A percentile compares a stretch with the other conserved stretches of the same genome.
Evolutionary conservation across 1,140 invertebrate genomes (phyloP).

Genomic region (Bombus vancouverensis): DNA sequence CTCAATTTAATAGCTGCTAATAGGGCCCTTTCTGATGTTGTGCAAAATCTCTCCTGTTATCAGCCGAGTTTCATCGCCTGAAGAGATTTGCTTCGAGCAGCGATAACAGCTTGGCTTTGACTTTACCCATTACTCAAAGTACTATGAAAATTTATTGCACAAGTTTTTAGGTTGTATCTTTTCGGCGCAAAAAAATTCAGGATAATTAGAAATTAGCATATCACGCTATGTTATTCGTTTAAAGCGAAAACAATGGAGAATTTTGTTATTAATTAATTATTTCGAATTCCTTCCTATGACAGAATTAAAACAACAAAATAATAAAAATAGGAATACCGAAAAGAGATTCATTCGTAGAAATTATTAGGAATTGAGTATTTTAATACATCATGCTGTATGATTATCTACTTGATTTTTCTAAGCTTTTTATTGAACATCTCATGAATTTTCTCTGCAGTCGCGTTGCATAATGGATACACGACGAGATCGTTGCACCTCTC

Average conservation of each 20-base stretch:
- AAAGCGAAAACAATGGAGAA: too few species aligned
- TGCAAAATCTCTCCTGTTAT: background rate
- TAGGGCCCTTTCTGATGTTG: background rate
- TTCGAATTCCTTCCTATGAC: too few species aligned
- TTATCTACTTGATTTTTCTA: background rate
- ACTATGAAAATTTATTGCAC: too few species aligned
- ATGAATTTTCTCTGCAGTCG: background rate
- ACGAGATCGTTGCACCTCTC: slow-evolving; percentile 36
- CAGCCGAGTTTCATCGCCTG: background rate
- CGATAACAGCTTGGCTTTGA: background rate
- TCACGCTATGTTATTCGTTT: too few species aligned
- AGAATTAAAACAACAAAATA: background rate
- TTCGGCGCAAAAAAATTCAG: too few species aligned
- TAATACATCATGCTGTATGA: background rate
- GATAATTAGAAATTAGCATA: too few species aligned
- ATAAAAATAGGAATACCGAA: background rate
- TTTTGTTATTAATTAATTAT: too few species aligned
- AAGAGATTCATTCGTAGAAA: background rate
- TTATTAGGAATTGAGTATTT: background rate
- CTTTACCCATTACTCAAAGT: too few species aligned
- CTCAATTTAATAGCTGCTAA: slow-evolving; percentile 34
- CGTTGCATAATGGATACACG: background rate
- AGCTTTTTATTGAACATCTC: background rate
- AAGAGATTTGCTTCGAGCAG: too few species aligned
- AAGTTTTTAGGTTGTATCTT: too few species aligned